Base-by-base conservation (phyloP, 2,888 invertebrate species). In the Ophioninae sp. region DNA sequence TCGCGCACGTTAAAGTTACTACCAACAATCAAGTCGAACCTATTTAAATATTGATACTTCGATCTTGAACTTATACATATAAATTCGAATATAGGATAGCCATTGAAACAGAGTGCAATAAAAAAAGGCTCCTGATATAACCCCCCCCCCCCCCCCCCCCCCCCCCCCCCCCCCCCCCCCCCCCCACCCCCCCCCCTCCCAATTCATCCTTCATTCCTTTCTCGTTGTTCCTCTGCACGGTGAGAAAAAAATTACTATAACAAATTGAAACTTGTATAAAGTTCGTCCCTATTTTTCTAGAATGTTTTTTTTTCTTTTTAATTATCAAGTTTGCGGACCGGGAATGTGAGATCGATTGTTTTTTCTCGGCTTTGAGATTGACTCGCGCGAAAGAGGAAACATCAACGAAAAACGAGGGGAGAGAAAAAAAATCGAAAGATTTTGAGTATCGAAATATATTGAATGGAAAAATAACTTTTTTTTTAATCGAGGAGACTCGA, bases 31-130 rank as follows among this genome's bases (percentile, higher is more conserved):
- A 79, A 85, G 86, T 87, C 85, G 86, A 85, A 79, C 78, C 75
- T 13, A 5, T 50, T 50, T 50, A 3, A 50, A 79, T 85, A 84
- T 39, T 17, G 5, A 67, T 57, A 39, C 17, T 30, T 30, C 30
- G 30, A 30, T 2, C 30, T 30, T 30, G 30, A 21, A 50, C 17
- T 50, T 50, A 56, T 67, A 76, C 39, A 67, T 56, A 56, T 72
- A 72, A 59, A 50, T 57, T 68, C 86, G 88, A 88, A 79, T 86
- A 86, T 86, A 86, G 85, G 87, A 83, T 86, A 86, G 88, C 88
- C 89, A 87, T 88, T 86, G 84, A 87, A 86, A 86, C 86, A 88
- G 50, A 5, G 89, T 90, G 89, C 88, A 90, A 90, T 89, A 89
- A 80, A 76, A 80, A 76, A 82, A 72, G 81, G 59, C 73, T 8